Conservation (phyloP, 2,113 vertebrate genomes). For the Callorhinus ursinus region DNA sequence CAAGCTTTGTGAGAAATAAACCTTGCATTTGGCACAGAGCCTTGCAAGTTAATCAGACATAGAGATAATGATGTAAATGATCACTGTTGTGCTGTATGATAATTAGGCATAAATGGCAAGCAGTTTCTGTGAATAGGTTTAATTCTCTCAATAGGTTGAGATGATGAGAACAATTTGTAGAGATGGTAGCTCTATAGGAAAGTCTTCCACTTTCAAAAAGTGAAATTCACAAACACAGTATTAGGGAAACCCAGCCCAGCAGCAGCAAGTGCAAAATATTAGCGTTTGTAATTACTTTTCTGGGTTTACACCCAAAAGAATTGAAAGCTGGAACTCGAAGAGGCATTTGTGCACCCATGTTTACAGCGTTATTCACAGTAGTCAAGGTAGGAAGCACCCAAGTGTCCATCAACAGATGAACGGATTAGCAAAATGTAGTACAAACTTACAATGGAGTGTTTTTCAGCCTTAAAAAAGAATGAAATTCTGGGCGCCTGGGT, state of each 20-base stretch:
- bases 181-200: background rate
- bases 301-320: background rate
- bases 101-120: background rate
- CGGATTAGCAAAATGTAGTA: background rate
- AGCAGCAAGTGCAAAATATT: background rate
- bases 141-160: background rate
- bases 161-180: background rate
- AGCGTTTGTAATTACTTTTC: background rate
- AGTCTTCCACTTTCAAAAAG: background rate
- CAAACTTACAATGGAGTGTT: too few relatives aligned
- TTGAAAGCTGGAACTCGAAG: background rate
- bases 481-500: background rate
- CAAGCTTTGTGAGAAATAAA: background rate
- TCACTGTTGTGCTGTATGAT: background rate
- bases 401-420: background rate
- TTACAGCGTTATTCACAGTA: background rate
- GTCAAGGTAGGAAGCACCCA: background rate
- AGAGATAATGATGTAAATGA: background rate
- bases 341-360: background rate
- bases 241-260: background rate
- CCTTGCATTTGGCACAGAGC: background rate
- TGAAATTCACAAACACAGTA: background rate
- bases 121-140: background rate
- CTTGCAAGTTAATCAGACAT: background rate
- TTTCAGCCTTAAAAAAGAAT: background rate